Percentiles rank a stretch among this genome's conserved stretches.
Evolutionary conservation across 1,140 invertebrate species (phyloP).

Genomic region (Penaeus chinensis): DNA sequence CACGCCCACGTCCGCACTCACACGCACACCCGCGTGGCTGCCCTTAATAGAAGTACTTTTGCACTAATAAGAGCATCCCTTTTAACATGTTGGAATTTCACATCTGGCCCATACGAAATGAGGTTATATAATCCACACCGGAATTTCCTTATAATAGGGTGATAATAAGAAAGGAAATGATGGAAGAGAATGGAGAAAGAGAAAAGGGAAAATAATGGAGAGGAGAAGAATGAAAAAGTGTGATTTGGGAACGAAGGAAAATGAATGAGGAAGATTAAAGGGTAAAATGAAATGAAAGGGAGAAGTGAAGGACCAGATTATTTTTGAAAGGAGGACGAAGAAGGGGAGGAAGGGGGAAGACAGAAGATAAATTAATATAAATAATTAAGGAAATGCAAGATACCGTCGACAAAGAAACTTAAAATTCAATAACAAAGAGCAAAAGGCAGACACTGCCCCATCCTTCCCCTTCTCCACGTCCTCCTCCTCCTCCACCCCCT

Average conservation of each 20-base stretch:
- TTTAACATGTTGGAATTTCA: neutral
- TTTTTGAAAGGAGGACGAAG: neutral
- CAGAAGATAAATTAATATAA: neutral
- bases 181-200: neutral
- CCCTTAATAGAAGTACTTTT: no score
- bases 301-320: neutral
- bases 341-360: neutral
- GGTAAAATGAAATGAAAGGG: neutral
- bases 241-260: no score
- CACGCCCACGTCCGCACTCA: no score
- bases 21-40: no score
- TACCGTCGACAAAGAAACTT: neutral
- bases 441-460: no score
- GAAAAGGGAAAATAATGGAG: neutral
- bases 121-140: no score
- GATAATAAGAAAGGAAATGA: no score
- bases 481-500: neutral
- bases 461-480: neutral
- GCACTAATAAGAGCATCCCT: neutral
- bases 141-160: no score
- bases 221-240: neutral
- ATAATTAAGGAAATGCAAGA: neutral
- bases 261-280: neutral
- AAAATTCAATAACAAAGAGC: no score
- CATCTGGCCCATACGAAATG: no score